Evolutionary conservation across 2,113 vertebrate species (phyloP), one percentile per base, ranked within the genome.

Genomic region (Geothlypis trichas): DNA sequence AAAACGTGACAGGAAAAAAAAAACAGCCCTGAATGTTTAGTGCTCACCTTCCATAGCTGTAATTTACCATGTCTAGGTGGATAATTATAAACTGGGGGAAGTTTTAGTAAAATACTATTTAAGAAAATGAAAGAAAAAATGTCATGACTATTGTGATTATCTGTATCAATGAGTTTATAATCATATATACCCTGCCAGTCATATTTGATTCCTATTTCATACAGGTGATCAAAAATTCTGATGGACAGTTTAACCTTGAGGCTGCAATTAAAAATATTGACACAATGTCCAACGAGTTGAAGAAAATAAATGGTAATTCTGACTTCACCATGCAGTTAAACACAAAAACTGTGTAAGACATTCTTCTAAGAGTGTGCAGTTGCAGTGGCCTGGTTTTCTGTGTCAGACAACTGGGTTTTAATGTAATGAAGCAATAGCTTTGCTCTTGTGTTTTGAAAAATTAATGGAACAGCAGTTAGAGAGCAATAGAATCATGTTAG

Each of bases 221-320:
- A 19, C 73, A 98, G 97, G 90, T 62, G 37, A 66, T 84, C 42
- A 90, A 90, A 81, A 96, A 41, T 41, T 30, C 69, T 76, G 42
- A 58, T 13, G 87, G 27, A 31, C 94, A 91, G 30, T 94, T 97
- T 71, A 97, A 95, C 67, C 87, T 98, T 78, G 97, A 97, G 65
- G 76, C 81, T 83, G 89, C 87, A 0, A 97, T 98, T 95, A 97
- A 95, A 96, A 97, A 93, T 10, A 63, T 97, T 42, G 89, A 96
- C 3, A 79, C 46, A 46, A 97, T 98, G 91, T 97, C 88, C 76
- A 80, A 17, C 33, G 98, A 98, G 47, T 44, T 98, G 86, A 98
- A 97, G 95, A 98, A 97, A 89, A 93, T 98, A 42, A 96, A 95
- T 35, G 98, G 98, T 98, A 98, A 96, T 78, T 84, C 61, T 57